Evolutionary conservation across 2,888 invertebrate genomes (phyloP), one percentile per base, ranked within the genome.

Genomic region (Tachina fera): DNA sequence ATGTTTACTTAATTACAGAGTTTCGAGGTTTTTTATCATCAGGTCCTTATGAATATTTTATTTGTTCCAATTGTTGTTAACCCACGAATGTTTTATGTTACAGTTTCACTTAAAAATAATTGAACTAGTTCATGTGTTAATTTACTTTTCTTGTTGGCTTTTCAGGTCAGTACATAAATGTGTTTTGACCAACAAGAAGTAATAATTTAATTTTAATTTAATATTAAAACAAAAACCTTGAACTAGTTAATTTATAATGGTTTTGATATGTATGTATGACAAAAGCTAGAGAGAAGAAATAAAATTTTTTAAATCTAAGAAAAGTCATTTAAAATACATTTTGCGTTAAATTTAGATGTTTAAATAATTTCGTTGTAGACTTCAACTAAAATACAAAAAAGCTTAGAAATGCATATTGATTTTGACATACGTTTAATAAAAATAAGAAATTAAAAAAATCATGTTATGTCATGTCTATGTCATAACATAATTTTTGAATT

Each of bases 141-240:
- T 53, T 65, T 43, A 61, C 41, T 75, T 53, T 31, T 9, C 16
- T 51, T 65, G 56, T 56, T 45, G 16, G 16, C 51, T 70, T 61
- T 70, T 39, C 61, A 61, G 78, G 70, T 61, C 70, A 78, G 2
- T 78, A n/a, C 49, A 60, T 68, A 41, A 60, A 11, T 58, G 39
- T 60, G 41, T 71, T n/a, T n/a, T 45, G 56, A 14, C 58, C 58
- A 22, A 22, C 56, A 41, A 41, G 51, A 47, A 49, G 49, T 41
- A 41, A 60, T 60, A 65, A 77, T 77, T 68, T 49, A 77, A 77
- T 49, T 60, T 47, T 60, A 60, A 68, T 77, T 67, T 60, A 49
- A 43, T 45, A 41, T n/a, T 56, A 13, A 65, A 47, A 45, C 9
- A 9, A 19, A n/a, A 75, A 45, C 75, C 65, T 75, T 78, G 68